Evolutionary conservation across 2,113 vertebrate genomes (phyloP).

Genomic region (Semnopithecus entellus): DNA sequence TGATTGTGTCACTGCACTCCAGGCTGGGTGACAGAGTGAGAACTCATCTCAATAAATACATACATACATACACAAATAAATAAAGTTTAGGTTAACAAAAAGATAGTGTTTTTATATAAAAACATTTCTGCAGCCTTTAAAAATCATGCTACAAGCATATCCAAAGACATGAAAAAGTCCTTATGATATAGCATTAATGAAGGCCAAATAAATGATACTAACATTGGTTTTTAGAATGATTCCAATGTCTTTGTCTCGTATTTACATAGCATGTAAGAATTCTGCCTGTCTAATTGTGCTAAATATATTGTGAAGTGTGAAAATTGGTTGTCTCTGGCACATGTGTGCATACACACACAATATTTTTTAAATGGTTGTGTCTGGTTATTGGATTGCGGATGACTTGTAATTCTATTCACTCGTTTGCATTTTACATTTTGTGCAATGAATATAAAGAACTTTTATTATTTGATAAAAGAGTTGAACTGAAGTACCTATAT

Average conservation of each 20-base stretch:
- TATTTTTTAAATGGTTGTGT: background rate
- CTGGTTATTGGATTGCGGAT: background rate
- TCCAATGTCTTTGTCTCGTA: background rate
- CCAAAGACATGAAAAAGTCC: background rate
- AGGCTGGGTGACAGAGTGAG: too few species aligned
- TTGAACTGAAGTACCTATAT: slow-evolving; percentile 1
- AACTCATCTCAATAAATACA: background rate
- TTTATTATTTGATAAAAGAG: slow-evolving; percentile 25
- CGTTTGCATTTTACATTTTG: slow-evolving; percentile 23
- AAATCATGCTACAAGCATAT: background rate
- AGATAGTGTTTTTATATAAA: background rate
- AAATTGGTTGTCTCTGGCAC: background rate
- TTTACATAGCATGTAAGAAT: background rate
- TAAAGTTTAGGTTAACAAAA: background rate
- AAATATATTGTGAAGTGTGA: background rate
- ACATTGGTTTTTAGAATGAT: background rate
- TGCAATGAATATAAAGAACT: slow-evolving; percentile 2
- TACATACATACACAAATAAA: background rate
- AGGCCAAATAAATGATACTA: background rate
- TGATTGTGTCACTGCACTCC: too few species aligned
- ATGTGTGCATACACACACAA: background rate
- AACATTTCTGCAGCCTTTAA: background rate
- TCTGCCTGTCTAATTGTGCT: background rate
- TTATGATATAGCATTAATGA: background rate
- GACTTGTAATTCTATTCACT: background rate